phyloP scores from a whole-genome alignment of 2,113 vertebrate species.

The Trichomycterus rosablanca region DNA sequence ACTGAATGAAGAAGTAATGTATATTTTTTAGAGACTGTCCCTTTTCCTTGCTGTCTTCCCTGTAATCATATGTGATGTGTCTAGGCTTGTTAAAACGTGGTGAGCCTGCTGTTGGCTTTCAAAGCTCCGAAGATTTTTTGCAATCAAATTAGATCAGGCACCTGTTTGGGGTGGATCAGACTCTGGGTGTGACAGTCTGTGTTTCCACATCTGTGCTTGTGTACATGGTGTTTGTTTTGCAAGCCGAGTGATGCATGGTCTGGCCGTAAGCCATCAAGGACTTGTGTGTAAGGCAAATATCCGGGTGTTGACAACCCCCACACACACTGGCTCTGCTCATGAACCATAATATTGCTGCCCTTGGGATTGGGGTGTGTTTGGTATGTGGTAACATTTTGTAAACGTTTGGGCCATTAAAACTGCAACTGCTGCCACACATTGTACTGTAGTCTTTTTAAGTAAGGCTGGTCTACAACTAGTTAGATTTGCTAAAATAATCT shows the following conservation, averaged over 20 bases:
- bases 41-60: background rate
- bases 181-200: constrained; percentile 4
- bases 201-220: constrained; percentile 11
- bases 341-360: background rate
- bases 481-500: no score
- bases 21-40: background rate
- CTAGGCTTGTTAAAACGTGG: background rate
- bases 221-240: constrained; percentile 20
- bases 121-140: constrained; percentile 1
- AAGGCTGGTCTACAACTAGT: background rate
- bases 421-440: no score
- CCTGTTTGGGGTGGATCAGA: background rate
- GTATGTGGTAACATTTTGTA: no score
- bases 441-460: background rate
- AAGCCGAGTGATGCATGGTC: background rate
- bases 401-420: no score
- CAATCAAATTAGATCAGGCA: constrained; percentile 4
- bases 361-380: background rate
- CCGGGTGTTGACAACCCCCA: constrained; percentile 18
- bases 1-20: constrained; percentile 8
- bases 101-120: background rate
- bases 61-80: background rate
- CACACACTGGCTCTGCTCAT: background rate
- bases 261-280: constrained; percentile 32
- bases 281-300: constrained; percentile 29